A percentile compares a stretch with the other conserved stretches of the same genome.
These are phyloP conservation scores for Antheraea mylitta DNA, from an alignment of 1,140 invertebrate genomes.

Conservation along the genomic window DNA sequence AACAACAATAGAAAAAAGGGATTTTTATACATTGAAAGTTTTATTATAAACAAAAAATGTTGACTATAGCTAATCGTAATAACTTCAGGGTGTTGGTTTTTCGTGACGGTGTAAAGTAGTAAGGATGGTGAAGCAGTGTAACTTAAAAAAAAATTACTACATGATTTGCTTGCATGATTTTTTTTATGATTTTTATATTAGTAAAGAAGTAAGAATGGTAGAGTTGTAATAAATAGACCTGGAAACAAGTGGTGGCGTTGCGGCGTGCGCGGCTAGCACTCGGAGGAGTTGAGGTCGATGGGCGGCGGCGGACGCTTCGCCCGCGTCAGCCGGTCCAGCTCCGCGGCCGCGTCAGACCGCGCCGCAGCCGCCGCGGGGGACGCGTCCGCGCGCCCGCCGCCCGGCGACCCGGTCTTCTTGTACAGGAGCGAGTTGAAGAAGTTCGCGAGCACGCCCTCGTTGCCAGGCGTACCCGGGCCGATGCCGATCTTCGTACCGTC, in stretches of 20 bases:
- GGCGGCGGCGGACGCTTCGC: constrained; percentile 79
- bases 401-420: constrained; percentile 90
- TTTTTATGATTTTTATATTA: no score
- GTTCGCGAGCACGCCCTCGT: constrained; percentile 97
- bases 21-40: no score
- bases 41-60: no score
- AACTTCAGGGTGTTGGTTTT: no score
- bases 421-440: constrained; percentile 98
- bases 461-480: constrained; percentile 83
- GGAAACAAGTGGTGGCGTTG: background rate
- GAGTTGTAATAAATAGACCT: no score
- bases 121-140: no score
- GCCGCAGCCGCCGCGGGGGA: constrained; percentile 83
- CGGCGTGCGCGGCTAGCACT: constrained; percentile 39
- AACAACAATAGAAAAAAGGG: no score
- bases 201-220: no score
- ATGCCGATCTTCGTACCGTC: constrained; percentile 85
- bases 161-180: no score
- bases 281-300: constrained; percentile 67
- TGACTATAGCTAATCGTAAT: no score
- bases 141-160: no score
- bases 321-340: constrained; percentile 91
- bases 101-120: no score
- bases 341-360: constrained; percentile 94
- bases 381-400: constrained; percentile 80